Evolutionary conservation across 1,140 invertebrate genomes (phyloP), one percentile per base, ranked within the genome.

Genomic region (Drosophila aff.): DNA sequence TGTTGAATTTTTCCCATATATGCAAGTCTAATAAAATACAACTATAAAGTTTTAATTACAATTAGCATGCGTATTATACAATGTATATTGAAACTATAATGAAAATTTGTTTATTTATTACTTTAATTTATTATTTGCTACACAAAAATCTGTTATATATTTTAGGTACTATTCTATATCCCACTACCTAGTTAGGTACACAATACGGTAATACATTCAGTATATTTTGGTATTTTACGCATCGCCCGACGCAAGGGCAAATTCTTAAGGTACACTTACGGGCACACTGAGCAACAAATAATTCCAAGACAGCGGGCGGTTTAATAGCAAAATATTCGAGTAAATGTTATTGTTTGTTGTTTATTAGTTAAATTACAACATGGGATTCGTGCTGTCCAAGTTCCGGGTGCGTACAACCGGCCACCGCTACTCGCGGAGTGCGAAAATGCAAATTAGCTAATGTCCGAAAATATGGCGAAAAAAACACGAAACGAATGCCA

Each of bases 361-460:
- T 23, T 52, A 52, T 11, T 52, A 61, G 46, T 52, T n/a, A 61
- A 44, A 43, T 44, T 44, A 38, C 46, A 74, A 2, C 1, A 74
- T 74, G 71, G 71, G 71, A 73, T 73, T 73, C 46, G 68, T 74
- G 68, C 46, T 74, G 38, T 74, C 71, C 44, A 74, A 74, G 57
- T 61, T 74, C 11, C 68, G 71, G 71, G 71, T 74, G 67, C 53
- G 71, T 74, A 73, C 50, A 6, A 13, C 2, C 18, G 5, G 18
- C n/a, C 31, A 11, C 10, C 5, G 23, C 16, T 6, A 18, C 15
- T 23, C 9, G 31, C 18, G 3, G n/a, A 46, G 5, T 10, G 21
- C 7, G 0, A 23, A n/a, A 44, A n/a, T 44, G 63, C 58, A 7
- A 26, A 63, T 44, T 7, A 8, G 16, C 40, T 13, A 60, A 26